Evolutionary conservation across 2,113 vertebrate genomes (phyloP), one percentile per base, ranked within the genome.

Genomic region (Scopus umbretta): DNA sequence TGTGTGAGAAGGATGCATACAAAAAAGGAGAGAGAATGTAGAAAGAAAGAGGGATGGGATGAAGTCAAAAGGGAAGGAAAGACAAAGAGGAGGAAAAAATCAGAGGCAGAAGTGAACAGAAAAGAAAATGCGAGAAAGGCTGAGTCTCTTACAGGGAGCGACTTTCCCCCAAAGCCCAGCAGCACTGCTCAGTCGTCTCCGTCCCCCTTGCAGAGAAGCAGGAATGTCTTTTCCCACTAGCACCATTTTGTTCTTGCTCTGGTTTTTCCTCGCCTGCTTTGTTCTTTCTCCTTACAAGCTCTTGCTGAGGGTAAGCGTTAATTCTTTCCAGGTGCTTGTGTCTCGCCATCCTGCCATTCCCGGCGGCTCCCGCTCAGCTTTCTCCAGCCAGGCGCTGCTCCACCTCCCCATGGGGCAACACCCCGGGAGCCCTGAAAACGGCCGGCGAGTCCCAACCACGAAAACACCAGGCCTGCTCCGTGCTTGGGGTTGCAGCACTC

Each of bases 211-310:
- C 96, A 34, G 95, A 90, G 93, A 36, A 50, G 75, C 71, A 88
- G 85, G 88, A 94, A 30, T 56, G 88, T 52, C 90, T 96, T 94
- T 94, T 95, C 83, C 92, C 96, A 84, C 67, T 61, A 84, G 94
- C 95, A 96, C 88, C 95, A 95, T 97, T 96, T 94, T 94, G 86
- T 76, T 92, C 88, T 80, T 92, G 90, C 94, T 84, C 97, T 97
- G 96, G 29, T 85, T 90, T 75, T 92, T 56, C 61, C 88, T 96
- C 11, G 9, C 80, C 91, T 75, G 95, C 92, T 96, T 96, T 97
- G 92, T 94, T 96, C 95, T 95, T 84, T 65, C 92, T 56, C 76
- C 59, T 92, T 52, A 47, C 68, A 87, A 62, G 78, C 32, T 73
- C 75, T 88, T 6, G 90, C 80, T 66, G 85, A 81, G 86, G 85